These are phyloP conservation scores for Galeruca laticollis DNA, from an alignment of 2,888 invertebrate genomes.

Conservation along the genomic window DNA sequence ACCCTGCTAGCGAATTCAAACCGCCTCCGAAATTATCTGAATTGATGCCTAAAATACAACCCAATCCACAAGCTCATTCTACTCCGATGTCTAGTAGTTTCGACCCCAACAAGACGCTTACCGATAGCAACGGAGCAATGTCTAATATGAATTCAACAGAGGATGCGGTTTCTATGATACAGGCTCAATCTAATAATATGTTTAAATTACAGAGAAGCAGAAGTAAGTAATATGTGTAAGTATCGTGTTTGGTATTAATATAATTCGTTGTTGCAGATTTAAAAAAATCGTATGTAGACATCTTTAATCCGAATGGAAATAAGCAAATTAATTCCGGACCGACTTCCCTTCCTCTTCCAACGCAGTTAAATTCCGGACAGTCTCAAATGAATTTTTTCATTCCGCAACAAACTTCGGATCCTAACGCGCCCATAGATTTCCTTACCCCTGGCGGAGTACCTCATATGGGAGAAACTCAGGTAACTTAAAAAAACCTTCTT, in stretches of 20 bases:
- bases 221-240: conserved; percentile 70
- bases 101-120: conserved; percentile 19
- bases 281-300: conserved; percentile 90
- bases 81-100: conserved; percentile 33
- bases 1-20: conserved; percentile 68
- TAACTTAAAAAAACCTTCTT: conserved; percentile 45
- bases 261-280: conserved; percentile 71
- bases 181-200: conserved; percentile 76
- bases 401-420: conserved; percentile 70
- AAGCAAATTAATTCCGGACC: conserved; percentile 44
- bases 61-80: conserved; percentile 24
- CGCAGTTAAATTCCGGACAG: conserved; percentile 48
- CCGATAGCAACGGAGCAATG: not conserved
- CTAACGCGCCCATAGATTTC: conserved; percentile 71
- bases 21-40: conserved; percentile 81
- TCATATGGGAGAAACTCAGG: conserved; percentile 58
- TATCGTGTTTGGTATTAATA: not conserved
- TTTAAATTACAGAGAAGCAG: conserved; percentile 84
- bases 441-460: conserved; percentile 65
- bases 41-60: conserved; percentile 59
- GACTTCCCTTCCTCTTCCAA: conserved; percentile 65
- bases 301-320: conserved; percentile 81
- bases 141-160: conserved; percentile 23
- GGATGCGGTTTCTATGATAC: conserved; percentile 43
- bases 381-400: conserved; percentile 70